Percentiles rank a stretch among this genome's conserved stretches.
These are phyloP conservation scores for Nothocercus nigrocapillus DNA, from an alignment of 2,113 vertebrate genomes.

Conservation along the genomic window DNA sequence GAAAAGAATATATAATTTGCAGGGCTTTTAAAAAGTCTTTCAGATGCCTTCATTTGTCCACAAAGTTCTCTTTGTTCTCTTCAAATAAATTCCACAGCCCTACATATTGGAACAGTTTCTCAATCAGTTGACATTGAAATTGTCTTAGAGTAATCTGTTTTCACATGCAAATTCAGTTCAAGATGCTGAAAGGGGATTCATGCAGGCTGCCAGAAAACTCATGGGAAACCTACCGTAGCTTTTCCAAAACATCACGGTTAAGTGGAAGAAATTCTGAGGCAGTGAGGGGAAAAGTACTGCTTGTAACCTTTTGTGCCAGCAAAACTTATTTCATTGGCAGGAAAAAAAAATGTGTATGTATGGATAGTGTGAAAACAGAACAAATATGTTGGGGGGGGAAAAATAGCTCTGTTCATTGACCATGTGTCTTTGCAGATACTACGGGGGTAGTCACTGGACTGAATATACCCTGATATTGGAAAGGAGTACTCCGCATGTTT, in stretches of 20 bases:
- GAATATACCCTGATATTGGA: background rate
- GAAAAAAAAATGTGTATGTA: background rate
- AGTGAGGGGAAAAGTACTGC: background rate
- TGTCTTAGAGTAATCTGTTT: slow-evolving; percentile 51
- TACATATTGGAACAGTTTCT: slow-evolving; percentile 1
- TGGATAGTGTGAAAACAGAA: background rate
- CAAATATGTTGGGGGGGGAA: background rate
- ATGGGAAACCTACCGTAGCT: slow-evolving; percentile 43
- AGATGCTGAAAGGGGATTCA: slow-evolving; percentile 28
- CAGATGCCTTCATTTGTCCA: background rate
- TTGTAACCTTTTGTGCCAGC: background rate
- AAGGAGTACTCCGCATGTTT: background rate
- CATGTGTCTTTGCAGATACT: background rate
- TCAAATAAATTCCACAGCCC: background rate
- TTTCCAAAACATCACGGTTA: background rate
- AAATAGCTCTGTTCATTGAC: background rate
- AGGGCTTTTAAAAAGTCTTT: background rate
- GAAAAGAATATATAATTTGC: background rate
- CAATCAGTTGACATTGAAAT: slow-evolving; percentile 23
- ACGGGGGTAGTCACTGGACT: background rate
- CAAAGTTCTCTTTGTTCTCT: background rate
- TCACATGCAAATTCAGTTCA: slow-evolving; percentile 50
- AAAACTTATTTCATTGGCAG: background rate
- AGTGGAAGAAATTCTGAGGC: slow-evolving; percentile 26
- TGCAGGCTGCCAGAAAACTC: slow-evolving; percentile 46